A percentile compares a stretch with the other conserved stretches of the same genome.
These are phyloP conservation scores for Anguilla rostrata DNA, from an alignment of 2,113 vertebrate species.

Conservation along the genomic window DNA sequence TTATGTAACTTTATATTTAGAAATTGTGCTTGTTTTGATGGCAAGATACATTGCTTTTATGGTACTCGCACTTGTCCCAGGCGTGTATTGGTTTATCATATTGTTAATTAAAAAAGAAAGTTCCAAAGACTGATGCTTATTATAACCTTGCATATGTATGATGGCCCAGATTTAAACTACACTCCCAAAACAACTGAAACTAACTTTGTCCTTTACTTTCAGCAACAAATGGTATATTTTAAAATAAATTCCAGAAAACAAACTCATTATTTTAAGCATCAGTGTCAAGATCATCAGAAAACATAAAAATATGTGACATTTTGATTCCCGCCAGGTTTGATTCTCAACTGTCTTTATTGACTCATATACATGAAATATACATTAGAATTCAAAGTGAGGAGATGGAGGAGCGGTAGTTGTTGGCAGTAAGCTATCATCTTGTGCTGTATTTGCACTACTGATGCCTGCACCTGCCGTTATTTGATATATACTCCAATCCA, in stretches of 20 bases:
- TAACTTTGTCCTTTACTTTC: not conserved
- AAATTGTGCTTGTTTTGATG: not conserved
- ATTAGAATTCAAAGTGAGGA: not conserved
- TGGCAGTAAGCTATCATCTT: not conserved
- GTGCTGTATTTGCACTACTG: not conserved
- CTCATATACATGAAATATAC: no score
- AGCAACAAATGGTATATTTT: not conserved
- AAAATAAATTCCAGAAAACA: not conserved
- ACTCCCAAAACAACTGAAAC: not conserved
- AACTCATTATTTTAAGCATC: not conserved
- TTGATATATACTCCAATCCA: not conserved
- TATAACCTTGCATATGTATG: not conserved
- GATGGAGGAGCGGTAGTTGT: not conserved
- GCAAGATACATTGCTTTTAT: not conserved
- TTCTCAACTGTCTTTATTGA: no score
- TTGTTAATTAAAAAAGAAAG: not conserved
- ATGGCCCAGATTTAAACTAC: not conserved
- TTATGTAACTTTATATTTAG: not conserved
- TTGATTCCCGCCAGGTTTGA: no score
- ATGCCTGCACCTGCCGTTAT: not conserved
- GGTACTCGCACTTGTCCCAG: not conserved
- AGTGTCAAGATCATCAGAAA: no score
- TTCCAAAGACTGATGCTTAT: not conserved
- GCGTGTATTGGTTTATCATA: not conserved
- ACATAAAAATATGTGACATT: no score